These are phyloP conservation scores for Magallana angulata DNA, from an alignment of 1,140 invertebrate genomes.

Conservation along the genomic window DNA sequence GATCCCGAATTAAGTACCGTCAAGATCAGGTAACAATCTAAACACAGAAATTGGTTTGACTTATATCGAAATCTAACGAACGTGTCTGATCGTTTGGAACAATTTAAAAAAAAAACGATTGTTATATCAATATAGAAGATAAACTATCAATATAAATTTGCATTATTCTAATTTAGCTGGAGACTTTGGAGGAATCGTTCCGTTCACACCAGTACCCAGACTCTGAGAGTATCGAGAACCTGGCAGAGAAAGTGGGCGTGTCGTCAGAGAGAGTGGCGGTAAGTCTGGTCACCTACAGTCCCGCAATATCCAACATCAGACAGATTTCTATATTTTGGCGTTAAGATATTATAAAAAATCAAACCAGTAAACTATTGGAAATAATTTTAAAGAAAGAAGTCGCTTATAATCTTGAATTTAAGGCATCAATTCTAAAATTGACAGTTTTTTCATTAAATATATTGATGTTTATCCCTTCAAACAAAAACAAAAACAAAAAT, in stretches of 20 bases:
- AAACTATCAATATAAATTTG: background rate
- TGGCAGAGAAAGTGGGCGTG: conserved; percentile 53
- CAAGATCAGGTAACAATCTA: conserved; percentile 20
- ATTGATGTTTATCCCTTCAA: background rate
- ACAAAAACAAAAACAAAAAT: background rate
- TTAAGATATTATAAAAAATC: too few species aligned
- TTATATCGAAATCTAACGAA: too few species aligned
- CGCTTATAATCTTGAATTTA: too few species aligned
- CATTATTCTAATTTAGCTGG: conserved; percentile 44
- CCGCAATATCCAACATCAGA: too few species aligned
- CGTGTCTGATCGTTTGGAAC: too few species aligned
- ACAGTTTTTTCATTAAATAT: background rate
- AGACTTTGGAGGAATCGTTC: conserved; percentile 54
- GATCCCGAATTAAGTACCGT: conserved; percentile 39
- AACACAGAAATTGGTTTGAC: background rate
- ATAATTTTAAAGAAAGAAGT: too few species aligned
- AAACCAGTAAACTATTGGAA: too few species aligned
- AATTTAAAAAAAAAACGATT: too few species aligned
- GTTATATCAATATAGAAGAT: too few species aligned
- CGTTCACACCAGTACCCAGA: conserved; percentile 57
- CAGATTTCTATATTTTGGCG: too few species aligned
- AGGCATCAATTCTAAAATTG: too few species aligned
- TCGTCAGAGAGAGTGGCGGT: conserved; percentile 58
- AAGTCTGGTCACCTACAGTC: background rate
- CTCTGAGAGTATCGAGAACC: conserved; percentile 45